Percentiles rank a stretch among this genome's conserved stretches.
phyloP scores from a whole-genome alignment of 2,888 invertebrate species.

The Caenorhabditis sp. region DNA sequence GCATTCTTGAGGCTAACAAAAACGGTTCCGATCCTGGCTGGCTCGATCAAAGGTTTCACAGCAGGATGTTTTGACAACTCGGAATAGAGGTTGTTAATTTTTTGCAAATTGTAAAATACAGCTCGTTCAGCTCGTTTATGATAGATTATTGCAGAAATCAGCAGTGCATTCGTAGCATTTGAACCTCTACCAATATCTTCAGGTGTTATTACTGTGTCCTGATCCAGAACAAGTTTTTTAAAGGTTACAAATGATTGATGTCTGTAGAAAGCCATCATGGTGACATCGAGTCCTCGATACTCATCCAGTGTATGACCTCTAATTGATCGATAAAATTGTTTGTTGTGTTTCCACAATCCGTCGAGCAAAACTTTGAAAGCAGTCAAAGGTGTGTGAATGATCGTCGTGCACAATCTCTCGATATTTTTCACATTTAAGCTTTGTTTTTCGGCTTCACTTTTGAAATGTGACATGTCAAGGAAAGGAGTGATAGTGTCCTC shows the following conservation, averaged over 20 bases:
- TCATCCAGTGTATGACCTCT: too few species aligned
- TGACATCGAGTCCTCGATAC: background rate
- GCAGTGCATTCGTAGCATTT: background rate
- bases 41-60: background rate
- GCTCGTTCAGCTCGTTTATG: background rate
- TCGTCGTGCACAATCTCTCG: too few species aligned
- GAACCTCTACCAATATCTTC: background rate
- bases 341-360: background rate
- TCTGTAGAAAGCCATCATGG: slow-evolving; percentile 15
- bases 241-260: slow-evolving; percentile 20
- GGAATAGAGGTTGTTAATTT: too few species aligned
- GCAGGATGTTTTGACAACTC: background rate
- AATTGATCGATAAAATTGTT: too few species aligned
- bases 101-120: too few species aligned
- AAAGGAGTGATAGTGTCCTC: background rate
- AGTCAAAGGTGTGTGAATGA: background rate
- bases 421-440: too few species aligned
- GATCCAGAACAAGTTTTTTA: too few species aligned
- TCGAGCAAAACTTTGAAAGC: background rate
- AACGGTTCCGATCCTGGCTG: slow-evolving; percentile 6
- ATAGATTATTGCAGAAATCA: background rate
- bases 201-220: background rate
- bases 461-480: too few species aligned
- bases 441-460: too few species aligned
- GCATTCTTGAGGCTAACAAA: slow-evolving; percentile 9